Evolutionary conservation across 2,797 vertebrate species (phyloP).

Genomic region (Takifugu rubripes): DNA sequence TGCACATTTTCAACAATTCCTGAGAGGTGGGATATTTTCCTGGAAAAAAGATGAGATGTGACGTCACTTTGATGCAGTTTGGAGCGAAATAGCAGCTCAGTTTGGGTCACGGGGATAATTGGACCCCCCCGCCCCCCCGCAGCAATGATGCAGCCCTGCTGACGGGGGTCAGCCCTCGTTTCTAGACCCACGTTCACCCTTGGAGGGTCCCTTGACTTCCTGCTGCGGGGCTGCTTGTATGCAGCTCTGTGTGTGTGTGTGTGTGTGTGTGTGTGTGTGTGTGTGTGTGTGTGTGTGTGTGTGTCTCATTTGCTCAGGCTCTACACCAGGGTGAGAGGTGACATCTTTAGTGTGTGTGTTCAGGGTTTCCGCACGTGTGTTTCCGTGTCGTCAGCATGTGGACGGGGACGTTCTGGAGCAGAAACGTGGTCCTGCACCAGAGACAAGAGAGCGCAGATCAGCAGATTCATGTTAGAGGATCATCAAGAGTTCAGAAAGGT

Average conservation of each 20-base stretch:
- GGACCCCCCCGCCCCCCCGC: too few relatives aligned
- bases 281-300: constrained; percentile 21
- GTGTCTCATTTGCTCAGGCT: constrained; percentile 31
- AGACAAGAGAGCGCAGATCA: too few relatives aligned
- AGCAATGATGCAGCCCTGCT: too few relatives aligned
- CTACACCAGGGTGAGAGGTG: constrained; percentile 56
- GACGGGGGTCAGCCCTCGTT: constrained; percentile 4
- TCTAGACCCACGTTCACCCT: constrained; percentile 44
- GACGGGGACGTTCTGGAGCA: background rate
- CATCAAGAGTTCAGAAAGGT: too few relatives aligned
- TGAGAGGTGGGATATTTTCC: too few relatives aligned
- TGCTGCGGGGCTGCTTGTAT: constrained; percentile 35
- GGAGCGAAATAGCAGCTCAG: too few relatives aligned
- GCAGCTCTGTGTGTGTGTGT: constrained; percentile 25
- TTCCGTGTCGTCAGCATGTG: background rate
- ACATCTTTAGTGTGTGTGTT: constrained; percentile 43
- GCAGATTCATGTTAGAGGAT: too few relatives aligned
- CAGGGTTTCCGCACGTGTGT: constrained; percentile 19
- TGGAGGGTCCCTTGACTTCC: constrained; percentile 17
- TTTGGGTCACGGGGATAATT: too few relatives aligned
- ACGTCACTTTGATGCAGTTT: background rate
- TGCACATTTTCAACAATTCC: too few relatives aligned
- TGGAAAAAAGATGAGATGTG: background rate
- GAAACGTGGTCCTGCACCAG: too few relatives aligned
- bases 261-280: too few relatives aligned